Evolutionary conservation across 2,888 invertebrate species (phyloP), one percentile per base, ranked within the genome.

Genomic region (Girardia tigrina): DNA sequence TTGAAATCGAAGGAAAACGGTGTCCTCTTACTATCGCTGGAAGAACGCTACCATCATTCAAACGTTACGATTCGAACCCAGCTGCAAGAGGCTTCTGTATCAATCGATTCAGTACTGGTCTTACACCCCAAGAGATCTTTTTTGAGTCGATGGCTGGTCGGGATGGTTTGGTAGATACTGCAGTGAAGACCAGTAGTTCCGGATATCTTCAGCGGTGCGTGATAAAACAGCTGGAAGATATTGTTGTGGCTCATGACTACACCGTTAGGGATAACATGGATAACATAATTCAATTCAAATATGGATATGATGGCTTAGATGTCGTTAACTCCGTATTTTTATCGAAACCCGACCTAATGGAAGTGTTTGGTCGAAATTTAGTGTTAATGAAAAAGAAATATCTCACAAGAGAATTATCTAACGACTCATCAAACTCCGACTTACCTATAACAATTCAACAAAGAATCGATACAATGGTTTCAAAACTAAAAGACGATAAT

Each of bases 91-190:
- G 98, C 0, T 99, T 94, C 82, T 91, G 98, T 75, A 91, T 91
- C 79, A 92, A 93, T 0, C 88, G 98, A 12, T 99, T 98, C 82
- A 89, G 97, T 89, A 95, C 97, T 0, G 98, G 98, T n/a, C 92
- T 99, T 80, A 89, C 91, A 81, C 94, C 95, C 0, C 94, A 94
- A 85, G 97, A 98, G 82, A 94, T 94, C 83, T 98, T 94, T 86
- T 97, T 95, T 86, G 97, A 99, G 87, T 97, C 97, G 82, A 99
- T 99, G 97, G 98, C 98, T 75, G 98, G 98, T 75, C 88, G 98
- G 84, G 98, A 98, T 88, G 92, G 98, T 87, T 88, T 99, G 75
- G 92, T 99, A 80, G 98, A 99, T 88, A 99, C 98, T 1, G 98
- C 98, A 78, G 97, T 98, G 0, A 99, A 99, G 87, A 99, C 98